Evolutionary conservation across 2,797 vertebrate species (phyloP).

Genomic region (Anomalospiza imberbis): DNA sequence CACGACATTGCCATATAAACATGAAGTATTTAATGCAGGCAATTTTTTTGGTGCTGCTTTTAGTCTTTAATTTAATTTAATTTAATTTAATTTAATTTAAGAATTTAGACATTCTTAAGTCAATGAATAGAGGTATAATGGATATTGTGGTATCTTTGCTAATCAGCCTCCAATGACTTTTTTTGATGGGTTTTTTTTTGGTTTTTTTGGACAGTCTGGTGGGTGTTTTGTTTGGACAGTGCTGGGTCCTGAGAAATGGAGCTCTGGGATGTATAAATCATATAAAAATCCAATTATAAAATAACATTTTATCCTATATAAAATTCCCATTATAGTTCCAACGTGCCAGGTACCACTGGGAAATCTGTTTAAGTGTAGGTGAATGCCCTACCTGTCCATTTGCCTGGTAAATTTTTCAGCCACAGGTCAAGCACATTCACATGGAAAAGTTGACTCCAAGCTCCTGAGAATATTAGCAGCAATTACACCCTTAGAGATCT

Average conservation of each 20-base stretch:
- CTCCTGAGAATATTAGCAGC: background rate
- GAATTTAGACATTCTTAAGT: too few species aligned
- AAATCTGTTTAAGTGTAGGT: background rate
- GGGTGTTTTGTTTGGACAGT: background rate
- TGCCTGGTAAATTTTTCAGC: background rate
- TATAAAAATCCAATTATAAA: background rate
- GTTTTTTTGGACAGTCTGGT: too few species aligned
- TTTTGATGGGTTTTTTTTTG: background rate
- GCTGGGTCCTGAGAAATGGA: background rate
- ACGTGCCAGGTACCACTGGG: background rate
- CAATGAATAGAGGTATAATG: background rate
- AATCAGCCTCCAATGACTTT: background rate
- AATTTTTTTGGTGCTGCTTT: too few species aligned
- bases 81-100: too few species aligned
- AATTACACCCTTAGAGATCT: background rate
- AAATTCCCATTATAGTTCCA: background rate
- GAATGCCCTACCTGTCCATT: background rate
- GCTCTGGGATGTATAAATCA: background rate
- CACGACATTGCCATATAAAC: background rate
- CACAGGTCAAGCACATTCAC: background rate
- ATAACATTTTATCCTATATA: background rate
- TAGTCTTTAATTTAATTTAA: too few species aligned
- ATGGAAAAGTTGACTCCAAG: background rate
- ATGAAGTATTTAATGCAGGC: background rate
- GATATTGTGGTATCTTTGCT: background rate